Percentiles rank a stretch among this genome's conserved stretches.
These are phyloP conservation scores for Bellardia bayeri DNA, from an alignment of 2,888 invertebrate genomes.

Conservation along the genomic window DNA sequence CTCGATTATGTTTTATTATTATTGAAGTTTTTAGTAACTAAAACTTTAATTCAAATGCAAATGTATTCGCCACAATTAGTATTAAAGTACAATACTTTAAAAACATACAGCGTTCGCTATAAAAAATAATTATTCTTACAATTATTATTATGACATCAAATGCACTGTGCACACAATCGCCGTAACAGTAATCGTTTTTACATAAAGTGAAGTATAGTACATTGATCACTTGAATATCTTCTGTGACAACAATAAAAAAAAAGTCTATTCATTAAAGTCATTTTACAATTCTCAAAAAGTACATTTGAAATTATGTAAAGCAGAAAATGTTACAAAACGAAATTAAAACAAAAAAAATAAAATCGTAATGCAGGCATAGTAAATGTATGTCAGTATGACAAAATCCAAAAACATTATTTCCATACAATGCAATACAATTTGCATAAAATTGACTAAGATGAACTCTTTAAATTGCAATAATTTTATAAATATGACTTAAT, in stretches of 20 bases:
- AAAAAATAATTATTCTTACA: too few relatives aligned
- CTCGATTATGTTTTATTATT: too few relatives aligned
- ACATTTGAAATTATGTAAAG: slow-evolving; percentile 60
- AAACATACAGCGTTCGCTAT: too few relatives aligned
- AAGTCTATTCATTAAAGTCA: slow-evolving; percentile 56
- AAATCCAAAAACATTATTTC: slow-evolving; percentile 3
- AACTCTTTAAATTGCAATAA: slow-evolving; percentile 31
- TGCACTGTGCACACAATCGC: slow-evolving; percentile 44
- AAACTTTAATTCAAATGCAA: too few relatives aligned
- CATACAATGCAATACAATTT: slow-evolving; percentile 38
- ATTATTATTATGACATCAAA: background rate
- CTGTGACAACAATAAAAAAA: slow-evolving; percentile 31
- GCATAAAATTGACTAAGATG: slow-evolving; percentile 20
- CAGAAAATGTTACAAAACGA: slow-evolving; percentile 36
- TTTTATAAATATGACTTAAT: slow-evolving; percentile 10
- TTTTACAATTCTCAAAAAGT: slow-evolving; percentile 57
- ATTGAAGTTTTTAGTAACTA: too few relatives aligned
- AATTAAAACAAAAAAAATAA: background rate
- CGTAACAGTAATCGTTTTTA: background rate
- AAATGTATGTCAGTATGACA: slow-evolving; percentile 43
- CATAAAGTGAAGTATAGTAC: slow-evolving; percentile 22
- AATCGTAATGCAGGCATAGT: slow-evolving; percentile 25
- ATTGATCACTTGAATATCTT: slow-evolving; percentile 50
- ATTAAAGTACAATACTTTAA: too few relatives aligned
- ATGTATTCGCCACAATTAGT: too few relatives aligned